Base-by-base conservation (phyloP, 2,888 invertebrate species). In the Pristionchus fissidentatus region DNA sequence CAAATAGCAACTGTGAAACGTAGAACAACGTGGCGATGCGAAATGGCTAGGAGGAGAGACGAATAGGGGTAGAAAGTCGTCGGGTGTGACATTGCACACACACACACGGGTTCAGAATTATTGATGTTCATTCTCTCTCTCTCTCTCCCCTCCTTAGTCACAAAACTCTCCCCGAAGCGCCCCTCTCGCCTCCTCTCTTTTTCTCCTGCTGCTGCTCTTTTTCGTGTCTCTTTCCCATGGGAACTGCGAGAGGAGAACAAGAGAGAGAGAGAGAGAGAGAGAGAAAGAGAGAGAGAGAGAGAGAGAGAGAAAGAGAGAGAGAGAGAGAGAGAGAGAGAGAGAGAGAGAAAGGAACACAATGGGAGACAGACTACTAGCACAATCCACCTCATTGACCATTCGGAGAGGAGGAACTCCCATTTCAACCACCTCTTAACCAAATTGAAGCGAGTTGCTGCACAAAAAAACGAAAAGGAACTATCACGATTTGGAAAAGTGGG, bases 281-380 rank as follows among this genome's bases (percentile, higher is more conserved):
- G 19, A 26, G 62, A 26, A n/a, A 62, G 62, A 62, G 62, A 26
- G 62, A 26, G 62, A 62, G 62, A 26, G 62, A 62, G 62, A 62
- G 62, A 62, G 62, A 62, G 62, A 62, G 26, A 62, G 26, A 26
- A n/a, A 62, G 62, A 62, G 19, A 26, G 62, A 26, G 32, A 62
- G 62, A 62, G 32, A 26, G 62, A 62, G 32, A 62, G 62, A 26
- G 32, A 62, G 62, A 62, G 32, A 62, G 62, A 62, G 32, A 62
- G 62, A 62, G n/a, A n/a, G n/a, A n/a, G n/a, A n/a, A 78, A 29
- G 32, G 57, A 55, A 79, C 41, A 79, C 43, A 49, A 49, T 49
- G 46, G 29, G 46, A 46, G 49, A 19, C 13, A 49, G 75, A 75
- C 66, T 3, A 66, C 66, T 38, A 19, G 35, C n/a, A 8, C 38